Conservation (phyloP, 2,113 vertebrate species). For the Phocoena phocoena region DNA sequence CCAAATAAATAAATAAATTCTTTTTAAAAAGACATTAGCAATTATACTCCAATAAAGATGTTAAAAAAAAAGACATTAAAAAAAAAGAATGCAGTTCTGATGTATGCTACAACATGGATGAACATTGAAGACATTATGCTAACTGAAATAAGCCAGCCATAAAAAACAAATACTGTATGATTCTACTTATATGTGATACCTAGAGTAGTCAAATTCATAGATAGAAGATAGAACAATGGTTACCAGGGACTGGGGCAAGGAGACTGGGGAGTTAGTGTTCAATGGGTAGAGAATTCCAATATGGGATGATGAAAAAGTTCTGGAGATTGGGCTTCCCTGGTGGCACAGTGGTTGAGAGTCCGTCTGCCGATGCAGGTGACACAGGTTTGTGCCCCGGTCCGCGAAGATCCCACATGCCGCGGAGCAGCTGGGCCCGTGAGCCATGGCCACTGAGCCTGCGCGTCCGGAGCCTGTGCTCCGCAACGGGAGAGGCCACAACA, state of each 20-base stretch:
- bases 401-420: too few relatives aligned
- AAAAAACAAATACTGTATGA: background rate
- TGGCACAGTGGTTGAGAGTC: too few relatives aligned
- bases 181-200: background rate
- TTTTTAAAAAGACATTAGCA: too few relatives aligned
- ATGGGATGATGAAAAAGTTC: background rate
- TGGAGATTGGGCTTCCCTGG: background rate
- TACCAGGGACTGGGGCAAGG: background rate
- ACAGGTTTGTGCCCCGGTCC: too few relatives aligned
- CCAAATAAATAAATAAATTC: too few relatives aligned
- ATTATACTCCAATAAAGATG: too few relatives aligned
- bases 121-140: background rate
- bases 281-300: background rate
- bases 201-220: background rate
- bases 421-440: too few relatives aligned
- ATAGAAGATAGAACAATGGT: background rate
- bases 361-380: too few relatives aligned
- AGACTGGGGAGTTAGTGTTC: background rate
- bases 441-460: too few relatives aligned
- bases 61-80: too few relatives aligned
- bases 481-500: too few relatives aligned
- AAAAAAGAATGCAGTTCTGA: background rate
- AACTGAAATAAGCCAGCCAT: background rate
- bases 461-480: too few relatives aligned
- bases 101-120: background rate